Conservation (phyloP, 2,888 invertebrate species). For the Julus scanicus region DNA sequence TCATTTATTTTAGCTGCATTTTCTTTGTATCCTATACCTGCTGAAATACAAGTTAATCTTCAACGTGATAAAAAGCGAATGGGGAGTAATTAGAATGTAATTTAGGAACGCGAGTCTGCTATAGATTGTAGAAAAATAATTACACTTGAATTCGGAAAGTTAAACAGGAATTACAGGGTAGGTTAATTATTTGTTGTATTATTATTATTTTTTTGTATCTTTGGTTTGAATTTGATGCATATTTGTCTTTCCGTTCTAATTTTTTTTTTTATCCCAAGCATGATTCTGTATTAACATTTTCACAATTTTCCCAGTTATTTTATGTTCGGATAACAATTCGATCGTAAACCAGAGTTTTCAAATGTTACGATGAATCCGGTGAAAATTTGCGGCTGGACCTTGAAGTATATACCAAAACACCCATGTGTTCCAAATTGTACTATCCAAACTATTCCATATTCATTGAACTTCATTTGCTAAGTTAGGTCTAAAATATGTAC, state of each 20-base stretch:
- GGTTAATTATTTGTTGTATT: slow-evolving; percentile 42
- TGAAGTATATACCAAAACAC: no score
- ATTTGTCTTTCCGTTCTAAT: neutral
- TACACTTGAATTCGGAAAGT: slow-evolving; percentile 28
- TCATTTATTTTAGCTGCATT: neutral
- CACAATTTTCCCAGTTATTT: neutral
- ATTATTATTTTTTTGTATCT: neutral
- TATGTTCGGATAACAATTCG: neutral
- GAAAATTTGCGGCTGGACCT: neutral
- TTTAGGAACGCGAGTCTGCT: neutral
- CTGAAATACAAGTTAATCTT: slow-evolving; percentile 19
- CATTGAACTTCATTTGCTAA: no score
- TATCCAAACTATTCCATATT: no score
- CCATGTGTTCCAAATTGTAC: no score
- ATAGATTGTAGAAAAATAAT: neutral
- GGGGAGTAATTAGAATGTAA: slow-evolving; percentile 8
- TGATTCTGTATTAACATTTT: neutral
- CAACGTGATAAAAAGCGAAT: neutral
- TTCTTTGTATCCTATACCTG: slow-evolving; percentile 23
- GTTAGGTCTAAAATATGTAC: no score
- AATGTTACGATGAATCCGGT: neutral
- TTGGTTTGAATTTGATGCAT: neutral
- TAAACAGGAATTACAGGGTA: slow-evolving; percentile 42
- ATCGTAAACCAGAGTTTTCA: neutral
- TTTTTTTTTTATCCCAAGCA: neutral